Evolutionary conservation across 2,797 vertebrate genomes (phyloP).

Genomic region (Tapera naevia): DNA sequence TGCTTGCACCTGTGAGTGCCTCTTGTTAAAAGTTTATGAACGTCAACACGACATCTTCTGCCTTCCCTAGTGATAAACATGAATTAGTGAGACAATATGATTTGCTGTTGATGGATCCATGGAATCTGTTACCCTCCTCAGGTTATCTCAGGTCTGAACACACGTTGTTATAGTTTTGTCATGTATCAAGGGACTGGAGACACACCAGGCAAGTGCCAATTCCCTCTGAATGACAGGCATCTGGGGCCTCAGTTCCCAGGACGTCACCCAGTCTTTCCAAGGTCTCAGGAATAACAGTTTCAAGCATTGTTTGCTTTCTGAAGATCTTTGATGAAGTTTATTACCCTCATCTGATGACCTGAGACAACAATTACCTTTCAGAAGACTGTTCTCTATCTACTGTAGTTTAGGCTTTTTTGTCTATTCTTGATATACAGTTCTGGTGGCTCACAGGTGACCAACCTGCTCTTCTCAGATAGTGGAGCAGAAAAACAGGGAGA

Average conservation of each 20-base stretch:
- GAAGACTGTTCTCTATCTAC: background rate
- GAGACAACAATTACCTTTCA: background rate
- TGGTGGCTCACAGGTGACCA: background rate
- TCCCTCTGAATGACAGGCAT: background rate
- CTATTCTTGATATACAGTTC: background rate
- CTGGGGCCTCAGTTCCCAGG: rapidly evolving
- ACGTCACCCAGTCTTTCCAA: background rate
- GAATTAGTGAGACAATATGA: background rate
- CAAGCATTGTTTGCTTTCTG: background rate
- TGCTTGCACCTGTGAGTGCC: background rate
- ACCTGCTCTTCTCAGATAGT: background rate
- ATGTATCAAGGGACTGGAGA: background rate
- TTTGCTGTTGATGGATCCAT: background rate
- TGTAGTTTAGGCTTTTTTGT: background rate
- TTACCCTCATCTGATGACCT: background rate
- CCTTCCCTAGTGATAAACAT: rapidly evolving
- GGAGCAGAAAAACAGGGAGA: background rate
- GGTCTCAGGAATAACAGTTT: background rate
- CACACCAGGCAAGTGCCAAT: rapidly evolving
- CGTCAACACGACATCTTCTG: background rate
- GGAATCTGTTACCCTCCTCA: background rate
- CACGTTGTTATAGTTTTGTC: background rate
- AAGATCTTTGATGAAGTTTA: background rate
- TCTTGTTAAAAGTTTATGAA: background rate
- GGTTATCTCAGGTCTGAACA: background rate